These are phyloP conservation scores for Oxyruncus cristatus DNA, from an alignment of 2,113 vertebrate species.

Conservation along the genomic window DNA sequence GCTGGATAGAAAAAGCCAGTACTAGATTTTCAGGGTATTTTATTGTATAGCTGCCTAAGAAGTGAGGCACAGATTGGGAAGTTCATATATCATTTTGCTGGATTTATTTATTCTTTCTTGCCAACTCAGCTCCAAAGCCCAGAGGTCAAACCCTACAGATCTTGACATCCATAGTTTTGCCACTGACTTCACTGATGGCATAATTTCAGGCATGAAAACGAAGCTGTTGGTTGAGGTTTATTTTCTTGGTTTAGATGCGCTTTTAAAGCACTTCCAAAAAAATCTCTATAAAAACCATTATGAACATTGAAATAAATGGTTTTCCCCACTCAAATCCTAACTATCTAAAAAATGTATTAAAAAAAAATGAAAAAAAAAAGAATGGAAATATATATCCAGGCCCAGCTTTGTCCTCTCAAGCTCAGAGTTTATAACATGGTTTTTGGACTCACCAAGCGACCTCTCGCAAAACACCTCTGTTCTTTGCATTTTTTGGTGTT, in stretches of 20 bases:
- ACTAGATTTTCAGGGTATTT: conserved; percentile 13
- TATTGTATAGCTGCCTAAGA: background rate
- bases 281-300: background rate
- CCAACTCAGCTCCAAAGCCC: conserved; percentile 1
- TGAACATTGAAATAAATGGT: background rate
- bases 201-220: background rate
- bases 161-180: background rate
- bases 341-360: background rate
- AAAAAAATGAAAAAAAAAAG: background rate
- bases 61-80: background rate
- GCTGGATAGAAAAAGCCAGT: background rate
- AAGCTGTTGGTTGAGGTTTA: background rate
- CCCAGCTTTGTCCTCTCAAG: background rate
- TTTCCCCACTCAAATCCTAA: background rate
- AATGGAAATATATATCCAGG: background rate
- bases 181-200: conserved; percentile 35
- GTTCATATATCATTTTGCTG: conserved; percentile 21
- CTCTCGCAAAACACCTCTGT: background rate
- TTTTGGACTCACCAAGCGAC: background rate
- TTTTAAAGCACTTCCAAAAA: background rate
- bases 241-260: background rate
- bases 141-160: conserved; percentile 16
- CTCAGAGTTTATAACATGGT: background rate
- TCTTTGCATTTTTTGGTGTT: background rate
- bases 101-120: conserved; percentile 46